Evolutionary conservation across 2,797 vertebrate genomes (phyloP).

Genomic region (Morus bassanus): DNA sequence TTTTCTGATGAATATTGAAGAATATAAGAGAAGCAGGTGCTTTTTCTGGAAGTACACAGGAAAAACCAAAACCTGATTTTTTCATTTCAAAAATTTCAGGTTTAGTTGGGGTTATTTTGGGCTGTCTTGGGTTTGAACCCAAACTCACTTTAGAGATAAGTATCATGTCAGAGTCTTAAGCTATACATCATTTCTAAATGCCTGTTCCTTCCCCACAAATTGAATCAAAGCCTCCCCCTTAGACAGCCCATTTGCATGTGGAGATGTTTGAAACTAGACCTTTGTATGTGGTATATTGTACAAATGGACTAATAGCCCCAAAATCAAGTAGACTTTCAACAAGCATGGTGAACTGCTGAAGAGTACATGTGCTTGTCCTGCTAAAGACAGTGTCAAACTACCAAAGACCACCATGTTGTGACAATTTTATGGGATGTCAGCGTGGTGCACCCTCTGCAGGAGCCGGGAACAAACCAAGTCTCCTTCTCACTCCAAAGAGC

Average conservation of each 20-base stretch:
- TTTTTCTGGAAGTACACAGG: not conserved
- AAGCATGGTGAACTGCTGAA: no score
- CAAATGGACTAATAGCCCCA: not conserved
- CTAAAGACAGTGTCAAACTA: accelerated
- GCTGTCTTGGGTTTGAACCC: not conserved
- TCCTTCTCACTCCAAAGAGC: not conserved
- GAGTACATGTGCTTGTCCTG: not conserved
- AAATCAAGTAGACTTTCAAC: accelerated
- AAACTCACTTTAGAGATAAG: not conserved
- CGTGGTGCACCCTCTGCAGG: not conserved
- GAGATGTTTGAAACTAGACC: not conserved
- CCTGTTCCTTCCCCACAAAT: not conserved
- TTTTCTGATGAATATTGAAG: not conserved
- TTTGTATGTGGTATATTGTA: not conserved
- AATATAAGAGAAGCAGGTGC: not conserved
- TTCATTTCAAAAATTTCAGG: not conserved
- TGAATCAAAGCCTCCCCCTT: not conserved
- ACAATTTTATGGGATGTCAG: not conserved
- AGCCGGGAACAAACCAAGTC: not conserved
- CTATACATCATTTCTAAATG: not conserved
- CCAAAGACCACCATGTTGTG: accelerated
- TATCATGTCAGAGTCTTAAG: not conserved
- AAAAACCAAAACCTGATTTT: not conserved
- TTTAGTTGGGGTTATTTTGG: not conserved
- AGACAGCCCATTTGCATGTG: not conserved